Evolutionary conservation across 2,797 vertebrate genomes (phyloP).

Genomic region (Hydrolagus colliei): DNA sequence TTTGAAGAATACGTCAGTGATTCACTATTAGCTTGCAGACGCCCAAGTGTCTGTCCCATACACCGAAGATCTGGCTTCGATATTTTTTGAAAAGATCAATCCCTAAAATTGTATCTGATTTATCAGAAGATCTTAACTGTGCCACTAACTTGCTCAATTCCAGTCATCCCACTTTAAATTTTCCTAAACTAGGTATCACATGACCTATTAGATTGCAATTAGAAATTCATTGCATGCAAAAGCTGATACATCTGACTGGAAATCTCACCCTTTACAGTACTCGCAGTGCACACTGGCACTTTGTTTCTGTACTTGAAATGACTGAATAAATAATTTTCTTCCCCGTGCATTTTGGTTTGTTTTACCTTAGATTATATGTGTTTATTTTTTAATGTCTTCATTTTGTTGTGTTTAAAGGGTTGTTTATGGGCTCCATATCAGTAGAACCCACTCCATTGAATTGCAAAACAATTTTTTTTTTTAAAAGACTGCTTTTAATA

Average conservation of each 20-base stretch:
- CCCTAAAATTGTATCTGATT: too few relatives aligned
- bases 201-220: not conserved
- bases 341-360: not conserved
- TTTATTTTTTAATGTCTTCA: constrained; percentile 3
- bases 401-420: not conserved
- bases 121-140: not conserved
- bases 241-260: not conserved
- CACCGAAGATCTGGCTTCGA: too few relatives aligned
- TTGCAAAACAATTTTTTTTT: not conserved
- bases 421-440: not conserved
- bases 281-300: not conserved
- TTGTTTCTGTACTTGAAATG: not conserved
- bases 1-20: not conserved
- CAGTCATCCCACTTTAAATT: not conserved
- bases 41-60: too few relatives aligned
- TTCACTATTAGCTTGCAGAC: not conserved
- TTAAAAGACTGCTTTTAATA: not conserved
- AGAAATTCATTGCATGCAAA: not conserved
- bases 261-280: not conserved
- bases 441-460: not conserved
- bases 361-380: not conserved
- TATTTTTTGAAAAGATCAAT: too few relatives aligned
- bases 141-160: not conserved
- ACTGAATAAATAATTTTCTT: not conserved
- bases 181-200: not conserved